A percentile compares a stretch with the other conserved stretches of the same genome.
Conservation (phyloP, 2,797 vertebrate genomes). For the Scarus forsteni region DNA sequence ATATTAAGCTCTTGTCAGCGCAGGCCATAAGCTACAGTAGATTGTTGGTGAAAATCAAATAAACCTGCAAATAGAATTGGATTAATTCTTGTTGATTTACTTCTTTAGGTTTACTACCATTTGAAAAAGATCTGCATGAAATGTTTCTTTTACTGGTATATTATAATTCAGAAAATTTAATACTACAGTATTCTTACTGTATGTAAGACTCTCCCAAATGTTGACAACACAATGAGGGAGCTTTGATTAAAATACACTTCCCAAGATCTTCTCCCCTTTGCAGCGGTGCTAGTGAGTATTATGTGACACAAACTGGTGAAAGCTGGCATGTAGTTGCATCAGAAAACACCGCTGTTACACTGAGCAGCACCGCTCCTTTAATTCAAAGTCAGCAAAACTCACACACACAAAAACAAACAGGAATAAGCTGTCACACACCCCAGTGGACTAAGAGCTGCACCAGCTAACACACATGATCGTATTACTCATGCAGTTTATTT, state of each 20-base stretch:
- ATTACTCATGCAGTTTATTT: constrained; percentile 10
- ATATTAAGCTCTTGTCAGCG: no score
- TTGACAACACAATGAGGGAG: no score
- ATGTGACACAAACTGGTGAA: not conserved
- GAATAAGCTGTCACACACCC: not conserved
- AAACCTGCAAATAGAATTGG: no score
- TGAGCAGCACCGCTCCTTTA: constrained; percentile 26
- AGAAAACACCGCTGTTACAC: constrained; percentile 29
- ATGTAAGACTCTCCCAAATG: no score
- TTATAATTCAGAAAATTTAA: no score
- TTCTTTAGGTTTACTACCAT: no score
- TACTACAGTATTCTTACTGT: no score
- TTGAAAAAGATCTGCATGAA: no score
- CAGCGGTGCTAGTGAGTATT: not conserved
- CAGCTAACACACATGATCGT: not conserved
- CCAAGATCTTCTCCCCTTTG: constrained; percentile 1
- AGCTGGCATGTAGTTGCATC: constrained; percentile 19
- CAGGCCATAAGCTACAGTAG: no score
- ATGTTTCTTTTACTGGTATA: no score
- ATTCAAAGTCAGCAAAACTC: constrained; percentile 11
- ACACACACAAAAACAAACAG: constrained; percentile 2
- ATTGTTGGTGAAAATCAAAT: no score
- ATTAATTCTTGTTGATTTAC: no score
- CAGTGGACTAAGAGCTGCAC: not conserved
- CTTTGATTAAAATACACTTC: not conserved